Percentiles rank a stretch among this genome's conserved stretches.
Evolutionary conservation across 2,797 vertebrate genomes (phyloP).

Genomic region (Paguma larvata): DNA sequence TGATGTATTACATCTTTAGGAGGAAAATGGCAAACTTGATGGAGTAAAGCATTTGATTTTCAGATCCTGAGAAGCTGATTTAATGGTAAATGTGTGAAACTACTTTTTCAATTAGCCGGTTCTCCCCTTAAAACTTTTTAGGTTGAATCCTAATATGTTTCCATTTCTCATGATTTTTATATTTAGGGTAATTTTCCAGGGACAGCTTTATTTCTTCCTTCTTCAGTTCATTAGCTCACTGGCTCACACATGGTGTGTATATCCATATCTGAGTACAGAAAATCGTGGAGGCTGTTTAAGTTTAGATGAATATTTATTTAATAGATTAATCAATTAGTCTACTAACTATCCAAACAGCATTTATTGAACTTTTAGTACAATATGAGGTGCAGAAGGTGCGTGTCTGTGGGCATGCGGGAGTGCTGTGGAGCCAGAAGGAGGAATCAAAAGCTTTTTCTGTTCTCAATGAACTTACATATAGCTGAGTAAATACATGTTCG

Average conservation of each 20-base stretch:
- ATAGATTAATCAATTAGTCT: slow-evolving; percentile 62
- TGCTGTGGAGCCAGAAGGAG: background rate
- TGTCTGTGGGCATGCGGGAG: background rate
- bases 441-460: background rate
- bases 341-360: background rate
- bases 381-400: background rate
- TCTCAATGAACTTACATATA: background rate
- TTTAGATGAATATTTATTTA: slow-evolving; percentile 61
- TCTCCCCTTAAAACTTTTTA: slow-evolving; percentile 59
- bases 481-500: background rate
- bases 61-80: slow-evolving; percentile 65
- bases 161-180: slow-evolving; percentile 59
- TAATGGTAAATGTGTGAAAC: slow-evolving; percentile 54
- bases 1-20: slow-evolving; percentile 53
- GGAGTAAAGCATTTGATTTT: slow-evolving; percentile 60
- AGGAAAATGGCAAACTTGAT: background rate
- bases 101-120: background rate
- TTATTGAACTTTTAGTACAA: background rate
- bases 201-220: background rate
- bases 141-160: slow-evolving; percentile 39
- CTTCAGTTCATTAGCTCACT: background rate
- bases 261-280: background rate
- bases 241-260: background rate
- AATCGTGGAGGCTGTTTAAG: slow-evolving; percentile 6
- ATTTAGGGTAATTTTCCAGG: background rate